phyloP scores from a whole-genome alignment of 2,113 vertebrate genomes.

The Notothenia rossii region DNA sequence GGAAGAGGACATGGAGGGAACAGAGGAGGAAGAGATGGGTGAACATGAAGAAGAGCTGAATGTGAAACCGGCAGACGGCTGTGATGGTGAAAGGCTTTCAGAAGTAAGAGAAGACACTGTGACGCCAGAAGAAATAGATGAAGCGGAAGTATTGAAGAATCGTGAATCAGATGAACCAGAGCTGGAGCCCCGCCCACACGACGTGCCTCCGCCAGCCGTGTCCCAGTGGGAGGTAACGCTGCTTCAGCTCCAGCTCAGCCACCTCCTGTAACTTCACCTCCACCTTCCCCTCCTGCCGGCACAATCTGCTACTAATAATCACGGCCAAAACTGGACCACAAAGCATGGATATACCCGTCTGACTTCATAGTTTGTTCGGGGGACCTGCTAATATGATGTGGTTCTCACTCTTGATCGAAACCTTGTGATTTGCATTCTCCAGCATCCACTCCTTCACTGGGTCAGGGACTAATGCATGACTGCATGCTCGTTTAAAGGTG shows the following conservation, averaged over 20 bases:
- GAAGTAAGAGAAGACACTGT: background rate
- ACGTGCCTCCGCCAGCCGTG: background rate
- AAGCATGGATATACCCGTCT: constrained; percentile 32
- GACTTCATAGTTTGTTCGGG: constrained; percentile 39
- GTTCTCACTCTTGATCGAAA: constrained; percentile 59
- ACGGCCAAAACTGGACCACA: background rate
- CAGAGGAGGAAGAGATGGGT: background rate
- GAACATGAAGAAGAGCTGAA: background rate
- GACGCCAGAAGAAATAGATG: constrained; percentile 4
- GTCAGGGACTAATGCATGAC: constrained; percentile 62
- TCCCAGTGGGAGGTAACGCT: constrained; percentile 61
- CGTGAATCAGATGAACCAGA: background rate
- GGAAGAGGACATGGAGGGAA: constrained; percentile 28
- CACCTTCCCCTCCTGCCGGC: constrained; percentile 20
- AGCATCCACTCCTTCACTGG: constrained; percentile 44
- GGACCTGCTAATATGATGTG: constrained; percentile 16
- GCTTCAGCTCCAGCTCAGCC: constrained; percentile 6
- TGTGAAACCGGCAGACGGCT: background rate
- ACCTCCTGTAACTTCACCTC: constrained; percentile 35
- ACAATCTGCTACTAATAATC: constrained; percentile 48
- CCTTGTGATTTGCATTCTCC: constrained; percentile 68
- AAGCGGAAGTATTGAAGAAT: background rate
- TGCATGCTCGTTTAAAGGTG: constrained; percentile 52
- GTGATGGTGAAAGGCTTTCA: background rate
- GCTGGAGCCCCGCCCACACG: background rate